A percentile compares a stretch with the other conserved stretches of the same genome.
Evolutionary conservation across 92 coral and sea anemone species (phyloP).

Genomic region (Virgularia gustaviana): DNA sequence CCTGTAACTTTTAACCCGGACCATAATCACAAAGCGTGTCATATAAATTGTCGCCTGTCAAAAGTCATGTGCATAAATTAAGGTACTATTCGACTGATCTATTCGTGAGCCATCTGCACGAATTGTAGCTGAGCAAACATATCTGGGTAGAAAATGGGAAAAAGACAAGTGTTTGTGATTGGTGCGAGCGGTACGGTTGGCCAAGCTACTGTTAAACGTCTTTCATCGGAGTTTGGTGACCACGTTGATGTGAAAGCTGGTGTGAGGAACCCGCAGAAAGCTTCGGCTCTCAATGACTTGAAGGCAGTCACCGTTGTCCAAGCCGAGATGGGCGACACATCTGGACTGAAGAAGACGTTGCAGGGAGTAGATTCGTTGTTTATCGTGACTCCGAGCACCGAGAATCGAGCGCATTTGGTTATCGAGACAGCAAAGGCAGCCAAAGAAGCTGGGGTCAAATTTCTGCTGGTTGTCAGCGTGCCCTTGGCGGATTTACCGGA

Average conservation of each 20-base stretch:
- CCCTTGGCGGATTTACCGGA: slow-evolving; percentile 37
- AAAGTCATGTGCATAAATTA: too few relatives aligned
- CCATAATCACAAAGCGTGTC: too few relatives aligned
- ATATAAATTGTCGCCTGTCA: too few relatives aligned
- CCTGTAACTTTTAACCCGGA: too few relatives aligned
- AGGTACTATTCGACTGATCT: too few relatives aligned
- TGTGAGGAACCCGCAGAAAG: slow-evolving; percentile 47
- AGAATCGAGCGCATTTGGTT: slow-evolving; percentile 50
- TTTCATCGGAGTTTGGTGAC: slow-evolving; percentile 44
- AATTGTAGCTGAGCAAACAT: too few relatives aligned
- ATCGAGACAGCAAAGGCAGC: slow-evolving; percentile 61
- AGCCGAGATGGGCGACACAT: slow-evolving; percentile 63
- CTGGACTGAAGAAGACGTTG: slow-evolving; percentile 35
- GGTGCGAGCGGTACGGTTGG: slow-evolving; percentile 65
- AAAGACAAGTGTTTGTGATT: slow-evolving; percentile 58
- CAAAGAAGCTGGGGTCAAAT: slow-evolving; percentile 56
- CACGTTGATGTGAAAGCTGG: slow-evolving; percentile 60
- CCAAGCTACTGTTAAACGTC: slow-evolving; percentile 52
- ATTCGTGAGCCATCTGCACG: too few relatives aligned
- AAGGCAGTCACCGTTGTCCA: slow-evolving; percentile 54
- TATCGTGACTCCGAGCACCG: slow-evolving; percentile 59
- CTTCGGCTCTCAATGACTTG: slow-evolving; percentile 16
- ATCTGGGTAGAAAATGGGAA: slow-evolving; percentile 26
- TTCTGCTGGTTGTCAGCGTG: slow-evolving; percentile 55
- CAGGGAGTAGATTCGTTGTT: slow-evolving; percentile 53